Conservation (phyloP, 2,797 vertebrate genomes). For the Danio kyathit region DNA sequence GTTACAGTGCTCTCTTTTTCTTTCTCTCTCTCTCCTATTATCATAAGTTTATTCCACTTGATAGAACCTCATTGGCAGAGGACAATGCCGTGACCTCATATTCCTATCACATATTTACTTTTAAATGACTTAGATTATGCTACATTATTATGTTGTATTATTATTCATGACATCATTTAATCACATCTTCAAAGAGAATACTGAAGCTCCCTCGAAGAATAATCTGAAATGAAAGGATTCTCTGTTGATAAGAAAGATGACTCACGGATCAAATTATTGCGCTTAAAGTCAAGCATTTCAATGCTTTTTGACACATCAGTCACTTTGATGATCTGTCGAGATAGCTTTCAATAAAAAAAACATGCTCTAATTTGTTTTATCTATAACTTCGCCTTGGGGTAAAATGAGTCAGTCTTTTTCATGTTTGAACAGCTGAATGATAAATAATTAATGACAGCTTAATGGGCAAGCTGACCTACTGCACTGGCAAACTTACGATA, state of each 20-base stretch:
- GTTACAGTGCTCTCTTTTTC: not conserved
- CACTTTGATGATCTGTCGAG: slow-evolving; percentile 36
- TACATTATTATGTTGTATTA: slow-evolving; percentile 21
- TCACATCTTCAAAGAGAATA: slow-evolving; percentile 36
- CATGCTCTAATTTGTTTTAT: slow-evolving; percentile 43
- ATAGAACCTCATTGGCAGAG: not conserved
- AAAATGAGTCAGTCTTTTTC: slow-evolving; percentile 43
- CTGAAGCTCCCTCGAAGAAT: slow-evolving; percentile 30
- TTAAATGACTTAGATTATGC: slow-evolving; percentile 11
- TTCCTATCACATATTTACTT: slow-evolving; percentile 3
- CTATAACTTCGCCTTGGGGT: slow-evolving; percentile 23
- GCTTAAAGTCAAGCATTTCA: slow-evolving; percentile 29
- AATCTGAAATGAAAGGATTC: slow-evolving; percentile 44
- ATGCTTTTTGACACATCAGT: slow-evolving; percentile 11
- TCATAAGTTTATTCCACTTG: not conserved
- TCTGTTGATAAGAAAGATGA: slow-evolving; percentile 44
- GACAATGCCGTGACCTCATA: slow-evolving; percentile 6
- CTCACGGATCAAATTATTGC: slow-evolving; percentile 33
- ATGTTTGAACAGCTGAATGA: slow-evolving; percentile 42
- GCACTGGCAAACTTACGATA: slow-evolving; percentile 40
- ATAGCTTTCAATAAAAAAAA: slow-evolving; percentile 35
- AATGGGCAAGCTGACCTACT: slow-evolving; percentile 48
- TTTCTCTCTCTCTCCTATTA: not conserved
- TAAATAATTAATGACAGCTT: slow-evolving; percentile 52
- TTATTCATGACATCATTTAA: slow-evolving; percentile 38